These are phyloP conservation scores for Stichodactyla helianthus DNA, from an alignment of 64 coral and sea anemone genomes.

Conservation along the genomic window DNA sequence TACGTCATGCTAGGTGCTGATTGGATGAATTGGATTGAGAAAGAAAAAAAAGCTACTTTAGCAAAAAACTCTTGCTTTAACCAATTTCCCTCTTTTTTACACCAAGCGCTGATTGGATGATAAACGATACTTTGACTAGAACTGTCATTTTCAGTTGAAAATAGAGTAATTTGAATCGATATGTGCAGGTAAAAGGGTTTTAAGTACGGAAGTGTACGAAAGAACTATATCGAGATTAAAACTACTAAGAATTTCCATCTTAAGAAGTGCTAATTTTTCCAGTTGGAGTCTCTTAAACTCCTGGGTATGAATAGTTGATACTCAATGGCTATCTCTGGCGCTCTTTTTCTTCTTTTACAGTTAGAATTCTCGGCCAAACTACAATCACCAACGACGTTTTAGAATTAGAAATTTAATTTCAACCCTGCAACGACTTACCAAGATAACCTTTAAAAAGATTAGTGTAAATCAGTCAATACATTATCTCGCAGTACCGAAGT, in stretches of 20 bases:
- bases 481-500: background rate
- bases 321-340: too few species aligned
- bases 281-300: background rate
- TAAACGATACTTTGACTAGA: background rate
- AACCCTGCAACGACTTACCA: too few species aligned
- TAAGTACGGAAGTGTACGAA: background rate
- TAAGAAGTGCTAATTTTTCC: background rate
- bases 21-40: background rate
- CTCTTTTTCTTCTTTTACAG: too few species aligned
- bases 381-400: too few species aligned
- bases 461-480: background rate
- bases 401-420: too few species aligned
- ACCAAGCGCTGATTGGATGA: background rate
- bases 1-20: background rate
- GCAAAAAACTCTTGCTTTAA: too few species aligned
- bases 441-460: background rate
- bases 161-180: background rate
- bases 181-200: background rate
- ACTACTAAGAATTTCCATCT: background rate
- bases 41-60: too few species aligned
- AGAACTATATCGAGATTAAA: background rate
- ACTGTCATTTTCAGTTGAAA: background rate
- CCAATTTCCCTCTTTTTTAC: background rate
- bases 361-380: too few species aligned
- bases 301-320: background rate